These are phyloP conservation scores for Marmota monax DNA, from an alignment of 2,113 vertebrate species.

Conservation along the genomic window DNA sequence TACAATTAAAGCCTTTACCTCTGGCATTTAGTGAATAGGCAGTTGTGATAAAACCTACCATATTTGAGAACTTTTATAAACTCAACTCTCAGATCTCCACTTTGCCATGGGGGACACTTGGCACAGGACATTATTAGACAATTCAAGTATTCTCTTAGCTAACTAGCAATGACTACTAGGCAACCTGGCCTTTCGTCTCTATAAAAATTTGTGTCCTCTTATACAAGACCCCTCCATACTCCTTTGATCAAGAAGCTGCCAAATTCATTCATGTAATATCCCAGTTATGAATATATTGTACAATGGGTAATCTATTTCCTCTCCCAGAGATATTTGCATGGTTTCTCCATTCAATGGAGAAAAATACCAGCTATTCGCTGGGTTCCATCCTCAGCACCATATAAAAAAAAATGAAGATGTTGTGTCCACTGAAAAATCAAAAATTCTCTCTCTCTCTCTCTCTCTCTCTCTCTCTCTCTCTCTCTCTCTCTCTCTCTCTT, in stretches of 20 bases:
- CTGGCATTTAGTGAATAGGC: not conserved
- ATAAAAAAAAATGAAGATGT: no score
- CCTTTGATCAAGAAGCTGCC: conserved; percentile 12
- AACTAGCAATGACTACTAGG: not conserved
- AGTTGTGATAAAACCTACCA: not conserved
- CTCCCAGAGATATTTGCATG: not conserved
- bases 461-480: no score
- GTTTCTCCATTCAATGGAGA: not conserved
- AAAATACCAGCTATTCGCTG: not conserved
- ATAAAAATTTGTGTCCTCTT: not conserved
- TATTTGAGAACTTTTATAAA: not conserved
- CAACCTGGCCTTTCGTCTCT: not conserved
- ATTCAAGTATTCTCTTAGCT: not conserved
- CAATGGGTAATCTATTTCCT: not conserved
- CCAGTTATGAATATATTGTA: not conserved
- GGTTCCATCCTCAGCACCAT: no score
- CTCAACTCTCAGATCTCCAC: not conserved
- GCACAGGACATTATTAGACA: not conserved
- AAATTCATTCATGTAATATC: not conserved
- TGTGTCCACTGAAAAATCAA: no score
- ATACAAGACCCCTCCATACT: not conserved
- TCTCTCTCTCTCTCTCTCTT: no score
- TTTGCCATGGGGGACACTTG: not conserved
- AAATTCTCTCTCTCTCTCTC: no score
- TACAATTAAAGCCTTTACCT: not conserved